Evolutionary conservation across 2,888 invertebrate genomes (phyloP), one percentile per base, ranked within the genome.

Genomic region (Lycaena phlaeas): DNA sequence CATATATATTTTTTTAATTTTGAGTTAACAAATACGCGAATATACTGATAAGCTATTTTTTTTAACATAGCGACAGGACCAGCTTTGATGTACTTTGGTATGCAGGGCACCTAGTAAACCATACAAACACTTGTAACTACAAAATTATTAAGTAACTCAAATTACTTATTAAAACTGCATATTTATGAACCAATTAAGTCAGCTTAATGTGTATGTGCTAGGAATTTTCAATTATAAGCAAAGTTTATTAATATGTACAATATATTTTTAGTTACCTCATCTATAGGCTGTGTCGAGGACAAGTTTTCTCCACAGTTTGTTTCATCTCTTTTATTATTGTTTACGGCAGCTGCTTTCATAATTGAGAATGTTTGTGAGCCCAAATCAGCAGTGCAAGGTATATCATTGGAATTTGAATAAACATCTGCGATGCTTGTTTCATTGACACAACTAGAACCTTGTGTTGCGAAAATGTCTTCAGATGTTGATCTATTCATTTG

Each of bases 361-460:
- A 75, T 74, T 1, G 73, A 74, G 54, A 77, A 75, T 28, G 75
- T 72, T 14, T 36, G 36, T 36, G 36, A 36, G n/a, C 57, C 62
- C 14, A 69, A 49, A 17, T 61, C 55, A 10, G 38, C 44, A 38
- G 43, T 56, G 26, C 36, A 36, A 14, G 41, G 41, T 37, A 36
- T 26, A 34, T 30, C 43, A 27, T 48, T 41, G 14, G 34, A 45
- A n/a, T 44, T 34, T 47, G 29, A 41, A 17, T 27, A 37, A 25
- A 1, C n/a, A 26, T 27, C 27, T 14, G 7, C n/a, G 17, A 12
- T 26, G 11, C 12, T 36, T n/a, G 9, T 36, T 26, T 12, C 11
- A 36, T 4, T 14, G 5, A 17, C 27, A 28, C 14, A 10, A 6
- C 26, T n/a, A 41, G 28, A 28, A 3, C 31, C 38, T 39, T 45